Evolutionary conservation across 2,113 vertebrate species (phyloP).

Genomic region (Ptychochromis oligacanthus): DNA sequence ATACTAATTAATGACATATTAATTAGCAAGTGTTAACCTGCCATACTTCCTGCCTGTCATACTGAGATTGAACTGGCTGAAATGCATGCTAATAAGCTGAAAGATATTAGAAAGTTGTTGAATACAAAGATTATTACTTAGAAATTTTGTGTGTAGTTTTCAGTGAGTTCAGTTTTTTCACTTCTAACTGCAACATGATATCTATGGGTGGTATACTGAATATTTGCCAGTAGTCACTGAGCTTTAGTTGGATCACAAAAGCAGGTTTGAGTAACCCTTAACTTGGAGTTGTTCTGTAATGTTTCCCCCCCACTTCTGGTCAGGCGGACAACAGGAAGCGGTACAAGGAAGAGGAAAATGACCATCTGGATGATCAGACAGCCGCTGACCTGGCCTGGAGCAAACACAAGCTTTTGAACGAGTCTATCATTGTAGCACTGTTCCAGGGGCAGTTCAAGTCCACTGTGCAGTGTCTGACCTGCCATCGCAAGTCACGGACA

Average conservation of each 20-base stretch:
- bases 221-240: neutral
- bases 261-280: neutral
- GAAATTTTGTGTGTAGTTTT: neutral
- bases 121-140: neutral
- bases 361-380: conserved; percentile 88
- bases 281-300: neutral
- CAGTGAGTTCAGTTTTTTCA: neutral
- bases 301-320: neutral
- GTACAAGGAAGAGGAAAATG: conserved; percentile 93
- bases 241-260: neutral
- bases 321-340: conserved; percentile 96
- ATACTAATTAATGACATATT: conserved; percentile 36
- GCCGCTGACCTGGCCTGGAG: conserved; percentile 93
- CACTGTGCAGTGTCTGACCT: conserved; percentile 95
- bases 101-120: neutral
- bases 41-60: conserved; percentile 34
- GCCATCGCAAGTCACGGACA: conserved; percentile 92
- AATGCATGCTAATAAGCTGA: conserved; percentile 42
- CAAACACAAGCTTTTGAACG: conserved; percentile 95
- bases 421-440: conserved; percentile 94
- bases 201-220: neutral
- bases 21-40: conserved; percentile 34
- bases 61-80: conserved; percentile 34
- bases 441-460: conserved; percentile 99
- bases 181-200: neutral